Conservation (phyloP, 2,113 vertebrate species). For the Oxyruncus cristatus region DNA sequence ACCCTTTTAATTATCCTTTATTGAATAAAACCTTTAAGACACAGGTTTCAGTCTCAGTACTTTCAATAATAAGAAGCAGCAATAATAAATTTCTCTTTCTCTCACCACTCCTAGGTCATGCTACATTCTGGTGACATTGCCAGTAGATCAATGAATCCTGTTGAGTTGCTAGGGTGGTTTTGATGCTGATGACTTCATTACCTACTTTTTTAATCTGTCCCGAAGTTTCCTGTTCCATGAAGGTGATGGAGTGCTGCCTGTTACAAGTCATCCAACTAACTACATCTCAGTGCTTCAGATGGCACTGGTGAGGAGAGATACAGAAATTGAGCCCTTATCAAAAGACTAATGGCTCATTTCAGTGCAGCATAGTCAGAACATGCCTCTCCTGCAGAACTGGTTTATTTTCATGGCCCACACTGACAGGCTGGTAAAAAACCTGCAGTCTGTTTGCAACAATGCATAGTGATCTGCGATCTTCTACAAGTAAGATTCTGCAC, state of each 20-base stretch:
- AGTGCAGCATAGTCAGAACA: neutral
- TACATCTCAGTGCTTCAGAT: neutral
- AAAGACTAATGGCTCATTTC: neutral
- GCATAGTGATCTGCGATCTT: neutral
- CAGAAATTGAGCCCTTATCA: neutral
- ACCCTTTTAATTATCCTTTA: neutral
- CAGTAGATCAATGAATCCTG: neutral
- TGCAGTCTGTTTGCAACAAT: neutral
- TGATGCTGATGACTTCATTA: neutral
- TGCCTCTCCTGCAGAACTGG: neutral
- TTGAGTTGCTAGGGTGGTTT: neutral
- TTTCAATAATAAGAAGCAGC: neutral
- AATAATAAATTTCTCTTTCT: neutral
- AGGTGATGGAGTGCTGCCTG: neutral
- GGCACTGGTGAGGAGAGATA: neutral
- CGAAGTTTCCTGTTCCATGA: neutral
- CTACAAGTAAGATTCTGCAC: neutral
- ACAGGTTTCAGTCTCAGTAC: neutral
- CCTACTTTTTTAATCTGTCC: neutral
- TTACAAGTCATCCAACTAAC: neutral
- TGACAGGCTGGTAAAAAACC: neutral
- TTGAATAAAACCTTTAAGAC: neutral
- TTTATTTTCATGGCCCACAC: neutral
- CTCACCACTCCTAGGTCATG: neutral
- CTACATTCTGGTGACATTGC: neutral